Evolutionary conservation across 2,113 vertebrate genomes (phyloP).

Genomic region (Orycteropus afer): DNA sequence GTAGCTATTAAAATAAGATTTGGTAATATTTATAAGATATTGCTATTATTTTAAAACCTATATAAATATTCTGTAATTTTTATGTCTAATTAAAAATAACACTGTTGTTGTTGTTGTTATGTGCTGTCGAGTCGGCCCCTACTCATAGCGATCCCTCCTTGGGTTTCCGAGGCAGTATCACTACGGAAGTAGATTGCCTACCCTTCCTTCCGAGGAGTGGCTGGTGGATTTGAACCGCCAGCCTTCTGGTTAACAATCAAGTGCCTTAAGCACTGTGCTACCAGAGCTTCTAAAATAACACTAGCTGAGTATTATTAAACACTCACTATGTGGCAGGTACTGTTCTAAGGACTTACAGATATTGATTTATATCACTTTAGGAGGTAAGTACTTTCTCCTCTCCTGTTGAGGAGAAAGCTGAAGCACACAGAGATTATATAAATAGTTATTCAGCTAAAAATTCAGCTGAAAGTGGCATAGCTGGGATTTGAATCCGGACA

Average conservation of each 20-base stretch:
- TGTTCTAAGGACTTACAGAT: constrained; percentile 42
- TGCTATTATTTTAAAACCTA: not conserved
- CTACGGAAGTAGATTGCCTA: too few relatives aligned
- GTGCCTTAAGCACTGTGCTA: too few relatives aligned
- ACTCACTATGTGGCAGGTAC: not conserved
- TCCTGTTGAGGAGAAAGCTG: constrained; percentile 20
- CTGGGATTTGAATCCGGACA: not conserved
- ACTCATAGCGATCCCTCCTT: too few relatives aligned
- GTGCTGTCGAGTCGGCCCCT: too few relatives aligned
- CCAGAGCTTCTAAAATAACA: not conserved
- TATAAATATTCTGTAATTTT: constrained; percentile 4
- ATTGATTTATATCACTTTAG: not conserved
- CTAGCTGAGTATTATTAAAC: not conserved
- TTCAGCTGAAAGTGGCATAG: not conserved
- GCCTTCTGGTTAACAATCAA: too few relatives aligned
- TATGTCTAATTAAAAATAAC: constrained; percentile 6
- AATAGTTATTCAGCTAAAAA: not conserved
- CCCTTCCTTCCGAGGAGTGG: too few relatives aligned
- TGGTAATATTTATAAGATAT: not conserved
- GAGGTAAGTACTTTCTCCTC: not conserved
- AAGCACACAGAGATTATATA: not conserved
- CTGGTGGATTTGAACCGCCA: too few relatives aligned
- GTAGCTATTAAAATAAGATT: constrained; percentile 37
- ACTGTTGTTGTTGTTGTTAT: too few relatives aligned
- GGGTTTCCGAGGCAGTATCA: too few relatives aligned